Percentiles rank a stretch among this genome's conserved stretches.
Evolutionary conservation across 2,888 invertebrate species (phyloP).

Genomic region (Scotopteryx bipunctaria): DNA sequence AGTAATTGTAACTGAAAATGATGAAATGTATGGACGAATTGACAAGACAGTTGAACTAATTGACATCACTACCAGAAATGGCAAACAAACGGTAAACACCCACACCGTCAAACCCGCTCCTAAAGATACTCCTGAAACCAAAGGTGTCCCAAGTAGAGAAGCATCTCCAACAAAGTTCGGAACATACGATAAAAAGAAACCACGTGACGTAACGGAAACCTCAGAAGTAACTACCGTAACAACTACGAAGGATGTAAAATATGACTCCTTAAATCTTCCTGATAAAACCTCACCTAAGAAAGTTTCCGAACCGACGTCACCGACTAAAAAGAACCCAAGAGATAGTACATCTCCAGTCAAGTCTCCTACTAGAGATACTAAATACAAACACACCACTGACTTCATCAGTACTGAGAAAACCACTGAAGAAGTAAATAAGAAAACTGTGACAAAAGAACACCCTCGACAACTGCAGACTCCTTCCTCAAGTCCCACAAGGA

Average conservation of each 20-base stretch:
- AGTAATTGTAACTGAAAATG: slow-evolving; percentile 43
- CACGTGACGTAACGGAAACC: slow-evolving; percentile 19
- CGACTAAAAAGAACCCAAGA: slow-evolving; percentile 48
- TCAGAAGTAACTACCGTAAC: slow-evolving; percentile 30
- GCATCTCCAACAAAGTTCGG: slow-evolving; percentile 40
- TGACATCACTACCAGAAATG: slow-evolving; percentile 13
- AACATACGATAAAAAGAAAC: slow-evolving; percentile 49
- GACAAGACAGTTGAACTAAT: slow-evolving; percentile 36
- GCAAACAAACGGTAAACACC: slow-evolving; percentile 33
- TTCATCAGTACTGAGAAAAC: slow-evolving; percentile 62
- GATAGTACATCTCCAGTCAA: slow-evolving; percentile 55
- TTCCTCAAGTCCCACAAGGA: slow-evolving; percentile 78
- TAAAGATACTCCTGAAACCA: slow-evolving; percentile 21
- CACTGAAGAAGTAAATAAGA: slow-evolving; percentile 59
- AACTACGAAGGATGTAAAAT: slow-evolving; percentile 39
- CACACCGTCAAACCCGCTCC: slow-evolving; percentile 15
- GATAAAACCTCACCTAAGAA: slow-evolving; percentile 43
- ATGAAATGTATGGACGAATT: slow-evolving; percentile 26
- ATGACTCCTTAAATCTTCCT: slow-evolving; percentile 41
- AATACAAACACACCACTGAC: slow-evolving; percentile 56
- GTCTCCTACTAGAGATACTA: slow-evolving; percentile 50
- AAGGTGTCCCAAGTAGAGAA: slow-evolving; percentile 29
- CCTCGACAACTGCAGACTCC: slow-evolving; percentile 74
- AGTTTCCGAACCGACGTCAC: slow-evolving; percentile 39
- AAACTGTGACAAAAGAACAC: slow-evolving; percentile 47